phyloP scores from a whole-genome alignment of 2,113 vertebrate species.

The Aspiorhynchus laticeps region DNA sequence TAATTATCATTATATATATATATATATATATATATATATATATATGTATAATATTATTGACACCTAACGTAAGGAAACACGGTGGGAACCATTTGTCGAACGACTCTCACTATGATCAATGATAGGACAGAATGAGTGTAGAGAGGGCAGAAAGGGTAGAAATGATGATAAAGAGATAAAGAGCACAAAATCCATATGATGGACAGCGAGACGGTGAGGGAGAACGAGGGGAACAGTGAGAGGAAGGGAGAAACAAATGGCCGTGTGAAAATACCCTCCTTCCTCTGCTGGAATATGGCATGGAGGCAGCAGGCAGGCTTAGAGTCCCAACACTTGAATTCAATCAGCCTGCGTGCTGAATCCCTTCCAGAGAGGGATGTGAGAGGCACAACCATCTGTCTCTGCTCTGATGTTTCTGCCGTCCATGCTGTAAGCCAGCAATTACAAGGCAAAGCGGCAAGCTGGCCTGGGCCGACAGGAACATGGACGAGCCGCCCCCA shows the following conservation, averaged over 20 bases:
- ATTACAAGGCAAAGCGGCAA: slow-evolving; percentile 54
- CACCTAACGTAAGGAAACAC: neutral
- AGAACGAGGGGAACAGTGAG: neutral
- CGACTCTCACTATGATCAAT: slow-evolving; percentile 34
- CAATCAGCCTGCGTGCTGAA: slow-evolving; percentile 53
- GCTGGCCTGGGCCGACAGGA: slow-evolving; percentile 29
- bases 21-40: too few relatives aligned
- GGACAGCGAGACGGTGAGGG: neutral
- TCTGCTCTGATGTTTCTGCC: slow-evolving; percentile 53
- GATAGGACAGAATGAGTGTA: neutral
- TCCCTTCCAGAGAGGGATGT: slow-evolving; percentile 52
- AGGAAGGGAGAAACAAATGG: neutral
- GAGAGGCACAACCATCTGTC: slow-evolving; percentile 60
- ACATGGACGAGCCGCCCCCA: slow-evolving; percentile 19
- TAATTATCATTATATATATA: too few relatives aligned
- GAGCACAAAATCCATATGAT: neutral
- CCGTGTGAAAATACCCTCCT: neutral
- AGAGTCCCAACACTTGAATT: slow-evolving; percentile 56
- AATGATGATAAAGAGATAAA: neutral
- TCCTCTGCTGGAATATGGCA: slow-evolving; percentile 18
- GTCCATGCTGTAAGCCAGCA: slow-evolving; percentile 55
- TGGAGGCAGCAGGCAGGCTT: slow-evolving; percentile 47
- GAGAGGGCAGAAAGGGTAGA: neutral
- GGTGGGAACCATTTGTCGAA: neutral
- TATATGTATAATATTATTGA: too few relatives aligned